Evolutionary conservation across 2,888 invertebrate species (phyloP), one percentile per base, ranked within the genome.

Genomic region (Pimpla rufipes): DNA sequence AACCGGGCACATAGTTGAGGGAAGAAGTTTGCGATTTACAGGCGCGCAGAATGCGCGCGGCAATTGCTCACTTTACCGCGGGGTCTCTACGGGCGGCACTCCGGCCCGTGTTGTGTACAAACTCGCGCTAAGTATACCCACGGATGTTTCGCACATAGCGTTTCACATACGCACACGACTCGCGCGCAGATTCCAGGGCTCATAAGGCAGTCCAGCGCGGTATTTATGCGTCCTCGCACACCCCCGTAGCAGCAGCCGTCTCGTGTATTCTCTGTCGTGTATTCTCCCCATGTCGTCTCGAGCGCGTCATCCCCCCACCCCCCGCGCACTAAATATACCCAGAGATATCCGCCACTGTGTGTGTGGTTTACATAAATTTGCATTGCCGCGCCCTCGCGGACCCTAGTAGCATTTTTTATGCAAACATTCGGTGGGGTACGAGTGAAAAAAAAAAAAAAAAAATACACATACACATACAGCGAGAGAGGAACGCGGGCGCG

Each of bases 361-460:
- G 40, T 59, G 74, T 67, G 85, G 85, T 89, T 89, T 87, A 85
- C 88, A 88, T 89, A 88, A 85, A 88, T 88, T 88, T 88, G 86
- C 89, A 89, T 88, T 74, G 84, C 67, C 42, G 37, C 78, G 62
- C 76, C 45, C 66, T 57, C 21, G 37, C 64, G 81, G 64, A 62
- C 82, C 62, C 50, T 37, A 35, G 81, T 68, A 84, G 82, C 84
- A 85, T 86, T 87, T 88, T 88, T 88, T 86, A 88, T 87, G 86
- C 86, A 79, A 84, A 82, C 77, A 67, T 82, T 80, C 52, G 77
- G 74, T 52, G 70, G 50, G 74, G 55, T 74, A 74, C 70, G 66
- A 82, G 76, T 71, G 74, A 55, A 83, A 80, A 80, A 83, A 73
- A 29, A 2, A 5, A 2, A 5, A 29, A 2, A 5, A 29, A 29